phyloP scores from a whole-genome alignment of 2,888 invertebrate genomes.

The Drosophila nigricruria region DNA sequence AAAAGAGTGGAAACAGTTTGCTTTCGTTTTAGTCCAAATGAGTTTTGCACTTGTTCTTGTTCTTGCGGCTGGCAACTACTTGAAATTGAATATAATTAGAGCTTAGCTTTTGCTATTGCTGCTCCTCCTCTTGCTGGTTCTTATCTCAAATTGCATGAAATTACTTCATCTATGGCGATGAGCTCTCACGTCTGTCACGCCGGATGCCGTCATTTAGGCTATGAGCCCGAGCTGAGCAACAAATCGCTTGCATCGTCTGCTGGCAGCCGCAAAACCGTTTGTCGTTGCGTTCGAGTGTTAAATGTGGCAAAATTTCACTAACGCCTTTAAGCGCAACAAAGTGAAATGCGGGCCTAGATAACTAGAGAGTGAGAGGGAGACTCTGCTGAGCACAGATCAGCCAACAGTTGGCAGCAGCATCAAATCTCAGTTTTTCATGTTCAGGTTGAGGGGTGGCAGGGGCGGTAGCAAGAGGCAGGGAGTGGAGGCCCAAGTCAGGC shows the following conservation, averaged over 20 bases:
- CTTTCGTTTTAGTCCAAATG: constrained; percentile 74
- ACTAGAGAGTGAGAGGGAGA: constrained; percentile 4
- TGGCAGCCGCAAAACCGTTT: constrained; percentile 38
- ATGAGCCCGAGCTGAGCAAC: constrained; percentile 34
- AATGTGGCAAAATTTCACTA: constrained; percentile 70
- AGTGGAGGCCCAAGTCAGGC: constrained; percentile 26
- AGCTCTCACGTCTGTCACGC: constrained; percentile 51
- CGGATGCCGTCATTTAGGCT: constrained; percentile 76
- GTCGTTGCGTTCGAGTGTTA: constrained; percentile 52
- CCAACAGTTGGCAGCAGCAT: constrained; percentile 28
- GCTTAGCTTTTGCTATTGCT: constrained; percentile 28
- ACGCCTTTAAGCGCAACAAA: constrained; percentile 65
- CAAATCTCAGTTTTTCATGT: constrained; percentile 27
- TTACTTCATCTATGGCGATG: constrained; percentile 63
- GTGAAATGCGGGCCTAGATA: constrained; percentile 64
- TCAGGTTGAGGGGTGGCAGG: background rate
- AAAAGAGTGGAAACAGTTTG: constrained; percentile 37
- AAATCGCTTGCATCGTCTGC: constrained; percentile 14
- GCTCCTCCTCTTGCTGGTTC: constrained; percentile 1
- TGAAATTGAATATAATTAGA: constrained; percentile 73
- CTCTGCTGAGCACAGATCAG: constrained; percentile 15
- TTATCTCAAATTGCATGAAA: constrained; percentile 61
- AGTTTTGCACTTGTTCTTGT: constrained; percentile 60
- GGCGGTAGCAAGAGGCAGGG: background rate
- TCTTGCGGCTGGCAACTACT: constrained; percentile 40